phyloP scores from a whole-genome alignment of 2,888 invertebrate species.

The Napeogenes inachia region DNA sequence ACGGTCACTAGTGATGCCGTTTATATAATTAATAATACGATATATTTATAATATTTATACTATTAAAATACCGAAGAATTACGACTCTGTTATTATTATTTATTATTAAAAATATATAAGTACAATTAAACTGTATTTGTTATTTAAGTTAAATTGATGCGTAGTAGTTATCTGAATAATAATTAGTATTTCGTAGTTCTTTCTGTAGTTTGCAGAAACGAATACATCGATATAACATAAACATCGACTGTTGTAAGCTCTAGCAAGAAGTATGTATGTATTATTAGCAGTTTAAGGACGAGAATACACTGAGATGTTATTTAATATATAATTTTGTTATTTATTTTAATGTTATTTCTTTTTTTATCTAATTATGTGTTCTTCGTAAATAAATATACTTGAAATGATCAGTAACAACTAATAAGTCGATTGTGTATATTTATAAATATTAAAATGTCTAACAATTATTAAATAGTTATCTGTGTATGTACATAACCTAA shows the following conservation, averaged over 20 bases:
- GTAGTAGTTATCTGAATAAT: background rate
- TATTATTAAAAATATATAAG: too few relatives aligned
- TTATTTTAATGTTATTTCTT: background rate
- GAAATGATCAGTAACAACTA: background rate
- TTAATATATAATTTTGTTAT: slow-evolving; percentile 5
- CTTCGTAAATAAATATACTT: background rate
- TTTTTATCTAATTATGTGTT: background rate
- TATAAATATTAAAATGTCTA: background rate
- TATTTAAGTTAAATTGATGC: too few relatives aligned
- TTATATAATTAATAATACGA: background rate
- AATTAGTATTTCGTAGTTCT: background rate
- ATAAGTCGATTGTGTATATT: too few relatives aligned
- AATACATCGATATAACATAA: slow-evolving; percentile 28
- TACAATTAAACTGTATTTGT: too few relatives aligned
- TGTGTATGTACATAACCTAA: slow-evolving; percentile 6
- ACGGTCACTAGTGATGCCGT: slow-evolving; percentile 54
- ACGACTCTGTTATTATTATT: too few relatives aligned
- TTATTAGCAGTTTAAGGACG: slow-evolving; percentile 63
- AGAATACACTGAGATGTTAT: slow-evolving; percentile 38
- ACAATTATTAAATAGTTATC: background rate
- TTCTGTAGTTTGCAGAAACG: slow-evolving; percentile 17
- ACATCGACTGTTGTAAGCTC: background rate
- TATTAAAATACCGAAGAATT: too few relatives aligned
- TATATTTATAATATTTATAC: background rate
- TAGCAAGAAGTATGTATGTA: slow-evolving; percentile 60